A percentile compares a stretch with the other conserved stretches of the same genome.
Conservation (phyloP, 2,797 vertebrate genomes). For the Lagocephalus sceleratus region DNA sequence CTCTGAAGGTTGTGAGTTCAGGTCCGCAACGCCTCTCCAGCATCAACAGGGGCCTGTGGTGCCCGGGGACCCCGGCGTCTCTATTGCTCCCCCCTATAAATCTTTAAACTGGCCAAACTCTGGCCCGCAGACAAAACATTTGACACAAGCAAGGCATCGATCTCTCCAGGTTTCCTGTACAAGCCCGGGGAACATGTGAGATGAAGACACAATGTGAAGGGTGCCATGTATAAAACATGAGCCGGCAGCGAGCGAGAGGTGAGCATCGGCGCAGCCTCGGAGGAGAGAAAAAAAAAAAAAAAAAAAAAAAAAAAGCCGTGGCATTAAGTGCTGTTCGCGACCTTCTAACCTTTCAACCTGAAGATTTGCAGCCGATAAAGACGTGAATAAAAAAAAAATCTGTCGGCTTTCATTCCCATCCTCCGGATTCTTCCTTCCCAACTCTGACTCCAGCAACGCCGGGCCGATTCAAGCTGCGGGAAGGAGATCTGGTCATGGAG, state of each 20-base stretch:
- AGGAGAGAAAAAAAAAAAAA: too few species aligned
- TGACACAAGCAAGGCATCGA: slow-evolving; percentile 63
- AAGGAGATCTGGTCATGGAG: neutral
- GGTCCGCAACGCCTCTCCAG: slow-evolving; percentile 2
- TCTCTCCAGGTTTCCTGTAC: slow-evolving; percentile 36
- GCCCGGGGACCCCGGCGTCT: slow-evolving; percentile 27
- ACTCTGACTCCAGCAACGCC: neutral
- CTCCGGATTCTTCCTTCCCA: neutral
- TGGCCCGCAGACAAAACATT: slow-evolving; percentile 48
- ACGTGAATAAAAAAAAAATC: too few species aligned
- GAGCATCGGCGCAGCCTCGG: slow-evolving; percentile 35
- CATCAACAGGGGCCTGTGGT: slow-evolving; percentile 9
- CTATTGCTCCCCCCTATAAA: slow-evolving; percentile 36
- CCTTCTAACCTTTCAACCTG: slow-evolving; percentile 52
- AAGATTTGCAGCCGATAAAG: slow-evolving; percentile 18
- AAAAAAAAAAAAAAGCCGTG: slow-evolving; percentile 45
- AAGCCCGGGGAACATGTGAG: slow-evolving; percentile 47
- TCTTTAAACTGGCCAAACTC: slow-evolving; percentile 40
- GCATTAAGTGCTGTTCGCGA: slow-evolving; percentile 51
- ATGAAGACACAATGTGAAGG: slow-evolving; percentile 63
- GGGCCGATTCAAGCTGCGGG: neutral
- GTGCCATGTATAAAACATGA: slow-evolving; percentile 67
- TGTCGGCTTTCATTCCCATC: neutral
- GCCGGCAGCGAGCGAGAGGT: slow-evolving; percentile 44
- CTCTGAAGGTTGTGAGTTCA: slow-evolving; percentile 1